Percentiles rank a stretch among this genome's conserved stretches.
Evolutionary conservation across 2,113 vertebrate genomes (phyloP).

Genomic region (Phrynocephalus versicolor): DNA sequence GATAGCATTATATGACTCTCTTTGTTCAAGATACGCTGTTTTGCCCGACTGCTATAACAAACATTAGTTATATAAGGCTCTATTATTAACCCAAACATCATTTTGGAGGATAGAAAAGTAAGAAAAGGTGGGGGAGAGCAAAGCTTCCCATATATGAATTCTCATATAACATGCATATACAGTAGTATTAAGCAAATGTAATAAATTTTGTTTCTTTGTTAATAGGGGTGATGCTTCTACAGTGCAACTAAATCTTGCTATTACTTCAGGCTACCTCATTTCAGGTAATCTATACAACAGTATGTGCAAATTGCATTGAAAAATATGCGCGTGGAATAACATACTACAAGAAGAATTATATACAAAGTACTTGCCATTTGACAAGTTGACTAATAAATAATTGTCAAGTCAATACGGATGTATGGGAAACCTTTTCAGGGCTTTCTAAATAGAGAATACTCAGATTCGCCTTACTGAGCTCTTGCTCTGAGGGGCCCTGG

Average conservation of each 20-base stretch:
- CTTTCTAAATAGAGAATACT: no score
- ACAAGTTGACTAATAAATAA: no score
- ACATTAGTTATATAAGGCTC: background rate
- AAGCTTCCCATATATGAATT: no score
- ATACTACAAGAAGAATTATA: background rate
- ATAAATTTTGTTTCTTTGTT: conserved; percentile 61
- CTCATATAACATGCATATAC: no score
- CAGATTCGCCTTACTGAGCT: no score
- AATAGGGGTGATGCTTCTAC: conserved; percentile 89
- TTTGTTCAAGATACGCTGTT: background rate
- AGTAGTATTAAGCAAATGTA: conserved; percentile 6
- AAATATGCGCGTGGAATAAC: background rate
- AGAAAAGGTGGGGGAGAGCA: background rate
- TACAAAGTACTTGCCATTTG: background rate
- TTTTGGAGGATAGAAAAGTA: background rate
- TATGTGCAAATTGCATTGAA: background rate
- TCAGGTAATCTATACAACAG: conserved; percentile 83
- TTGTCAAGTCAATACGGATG: background rate
- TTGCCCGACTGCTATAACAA: background rate
- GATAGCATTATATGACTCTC: background rate
- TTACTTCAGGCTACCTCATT: conserved; percentile 98
- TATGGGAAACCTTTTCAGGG: background rate
- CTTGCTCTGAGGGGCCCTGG: no score
- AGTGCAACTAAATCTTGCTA: conserved; percentile 91
- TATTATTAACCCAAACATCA: background rate